Conservation (phyloP, 1,140 invertebrate genomes). For the Drosophila sp. region DNA sequence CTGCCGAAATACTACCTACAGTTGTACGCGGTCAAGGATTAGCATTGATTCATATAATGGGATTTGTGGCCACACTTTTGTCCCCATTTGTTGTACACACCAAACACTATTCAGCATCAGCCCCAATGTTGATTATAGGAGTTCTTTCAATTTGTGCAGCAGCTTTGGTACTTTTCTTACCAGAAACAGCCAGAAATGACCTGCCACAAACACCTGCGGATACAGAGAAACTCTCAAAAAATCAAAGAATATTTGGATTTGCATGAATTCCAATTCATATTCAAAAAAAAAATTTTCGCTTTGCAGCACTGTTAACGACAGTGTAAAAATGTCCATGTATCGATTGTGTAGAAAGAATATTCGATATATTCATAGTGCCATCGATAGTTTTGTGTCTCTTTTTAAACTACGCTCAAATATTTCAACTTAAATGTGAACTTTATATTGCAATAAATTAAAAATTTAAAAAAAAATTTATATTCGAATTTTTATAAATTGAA, state of each 20-base stretch:
- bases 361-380: no score
- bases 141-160: conserved; percentile 88
- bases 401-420: no score
- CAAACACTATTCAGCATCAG: conserved; percentile 87
- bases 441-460: no score
- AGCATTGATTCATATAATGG: conserved; percentile 92
- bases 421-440: no score
- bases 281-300: not conserved
- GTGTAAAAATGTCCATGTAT: no score
- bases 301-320: not conserved
- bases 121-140: conserved; percentile 90
- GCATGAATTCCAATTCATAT: not conserved
- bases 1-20: conserved; percentile 93
- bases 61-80: conserved; percentile 91
- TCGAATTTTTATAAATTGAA: no score
- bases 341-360: not conserved
- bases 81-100: conserved; percentile 93
- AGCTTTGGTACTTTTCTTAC: conserved; percentile 90
- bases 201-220: conserved; percentile 88
- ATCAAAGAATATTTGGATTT: conserved; percentile 6
- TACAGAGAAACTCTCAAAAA: conserved; percentile 29
- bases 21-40: conserved; percentile 93
- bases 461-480: no score
- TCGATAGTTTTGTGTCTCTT: no score
- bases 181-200: conserved; percentile 92